These are phyloP conservation scores for Calliphora vomitoria DNA, from an alignment of 2,888 invertebrate genomes.

Conservation along the genomic window DNA sequence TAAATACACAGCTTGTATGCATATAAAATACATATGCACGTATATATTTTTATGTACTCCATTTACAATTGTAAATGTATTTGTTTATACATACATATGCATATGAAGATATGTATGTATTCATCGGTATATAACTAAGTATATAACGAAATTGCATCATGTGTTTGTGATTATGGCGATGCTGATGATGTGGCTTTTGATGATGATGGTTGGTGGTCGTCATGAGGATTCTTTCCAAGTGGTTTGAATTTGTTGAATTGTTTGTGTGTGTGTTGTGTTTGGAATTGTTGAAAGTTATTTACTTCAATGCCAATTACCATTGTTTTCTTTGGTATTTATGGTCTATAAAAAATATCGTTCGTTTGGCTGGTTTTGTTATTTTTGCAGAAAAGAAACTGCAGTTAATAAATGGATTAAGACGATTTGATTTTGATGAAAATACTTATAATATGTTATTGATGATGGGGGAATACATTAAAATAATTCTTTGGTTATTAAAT, in stretches of 20 bases:
- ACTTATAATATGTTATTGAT: neutral
- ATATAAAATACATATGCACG: neutral
- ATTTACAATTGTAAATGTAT: constrained; percentile 4
- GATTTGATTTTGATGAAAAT: no score
- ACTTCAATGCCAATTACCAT: constrained; percentile 36
- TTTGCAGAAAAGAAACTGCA: no score
- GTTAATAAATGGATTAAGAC: no score
- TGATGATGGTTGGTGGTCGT: neutral
- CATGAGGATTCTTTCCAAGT: neutral
- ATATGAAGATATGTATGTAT: neutral
- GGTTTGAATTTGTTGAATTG: neutral
- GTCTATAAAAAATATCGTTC: neutral
- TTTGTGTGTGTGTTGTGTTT: neutral
- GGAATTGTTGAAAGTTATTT: constrained; percentile 23
- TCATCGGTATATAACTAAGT: neutral
- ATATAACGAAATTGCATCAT: constrained; percentile 6
- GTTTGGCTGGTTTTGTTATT: neutral
- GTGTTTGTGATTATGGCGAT: neutral
- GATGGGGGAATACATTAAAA: neutral
- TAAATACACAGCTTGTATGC: constrained; percentile 2
- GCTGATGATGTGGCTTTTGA: neutral
- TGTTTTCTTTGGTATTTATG: constrained; percentile 1
- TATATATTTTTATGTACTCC: neutral
- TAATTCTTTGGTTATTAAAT: neutral
- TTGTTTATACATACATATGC: neutral